Evolutionary conservation across 2,888 invertebrate genomes (phyloP), one percentile per base, ranked within the genome.

Genomic region (Monopis laevigella): DNA sequence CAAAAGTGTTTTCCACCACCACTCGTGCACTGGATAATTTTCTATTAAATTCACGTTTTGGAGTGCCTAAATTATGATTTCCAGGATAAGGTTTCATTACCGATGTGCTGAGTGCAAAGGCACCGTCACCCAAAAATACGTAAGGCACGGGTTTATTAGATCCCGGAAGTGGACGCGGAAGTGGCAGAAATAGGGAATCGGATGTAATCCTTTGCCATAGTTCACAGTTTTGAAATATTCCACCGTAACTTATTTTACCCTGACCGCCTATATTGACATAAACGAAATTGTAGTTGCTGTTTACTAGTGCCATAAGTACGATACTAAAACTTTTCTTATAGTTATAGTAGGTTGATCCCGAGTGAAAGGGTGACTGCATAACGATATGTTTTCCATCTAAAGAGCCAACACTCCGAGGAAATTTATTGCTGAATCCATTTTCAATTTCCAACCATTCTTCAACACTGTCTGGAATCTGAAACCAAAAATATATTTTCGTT

Each of bases 211-310:
- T 54, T 51, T 52, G 17, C 50, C 50, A 55, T 46, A 57, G 17
- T 16, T 50, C 43, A 8, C 26, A 48, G 47, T 54, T 53, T 6
- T 46, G 47, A 24, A 50, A 49, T 3, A 50, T 40, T 19, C 48
- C 47, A 24, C 47, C 48, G 41, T 50, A 50, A 43, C 50, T 52
- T 18, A 53, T 51, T 47, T 51, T 48, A 18, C 54, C 52, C 47
- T 53, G 52, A 12, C 51, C 21, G 16, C 29, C 29, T 4, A 28
- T 28, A 28, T 28, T 12, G 12, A 12, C 45, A 40, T 46, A 47
- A 28, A 46, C 40, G 41, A 49, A 49, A 36, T 44, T 46, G 40
- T 49, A 49, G 19, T 46, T 41, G 38, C 42, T 43, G 28, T 48
- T 43, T 3, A 52, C 48, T 44, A 47, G 16, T 24, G 51, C 49